A percentile compares a stretch with the other conserved stretches of the same genome.
These are phyloP conservation scores for Megalops atlanticus DNA, from an alignment of 2,113 vertebrate genomes.

Conservation along the genomic window DNA sequence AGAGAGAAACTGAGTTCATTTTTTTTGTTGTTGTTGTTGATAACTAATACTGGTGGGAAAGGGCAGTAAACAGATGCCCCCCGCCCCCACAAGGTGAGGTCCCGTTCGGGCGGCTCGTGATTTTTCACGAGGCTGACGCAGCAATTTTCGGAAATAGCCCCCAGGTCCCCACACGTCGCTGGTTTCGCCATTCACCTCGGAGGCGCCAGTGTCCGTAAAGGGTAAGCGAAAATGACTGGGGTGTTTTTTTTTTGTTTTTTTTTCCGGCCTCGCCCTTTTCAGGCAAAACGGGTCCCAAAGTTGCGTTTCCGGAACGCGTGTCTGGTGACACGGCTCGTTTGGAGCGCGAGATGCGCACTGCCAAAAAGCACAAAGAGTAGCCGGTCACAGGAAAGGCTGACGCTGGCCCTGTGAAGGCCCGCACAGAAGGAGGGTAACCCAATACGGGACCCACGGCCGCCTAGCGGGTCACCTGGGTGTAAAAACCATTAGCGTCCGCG, in stretches of 20 bases:
- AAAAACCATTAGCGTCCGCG: conserved; percentile 43
- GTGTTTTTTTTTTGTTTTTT: not conserved
- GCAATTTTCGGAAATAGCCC: conserved; percentile 38
- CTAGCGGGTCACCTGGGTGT: conserved; percentile 43
- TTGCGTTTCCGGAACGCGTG: conserved; percentile 27
- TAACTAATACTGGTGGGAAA: conserved; percentile 29
- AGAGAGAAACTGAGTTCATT: not conserved
- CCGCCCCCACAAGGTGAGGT: not conserved
- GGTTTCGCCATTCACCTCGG: not conserved
- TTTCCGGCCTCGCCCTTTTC: not conserved
- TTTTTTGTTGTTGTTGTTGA: conserved; percentile 4
- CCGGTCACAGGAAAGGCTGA: conserved; percentile 16
- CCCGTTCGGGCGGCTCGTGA: not conserved
- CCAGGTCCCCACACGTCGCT: too few species aligned
- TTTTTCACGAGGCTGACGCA: not conserved
- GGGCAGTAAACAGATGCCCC: not conserved
- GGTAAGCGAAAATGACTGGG: not conserved
- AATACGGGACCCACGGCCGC: conserved; percentile 39
- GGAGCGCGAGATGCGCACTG: not conserved
- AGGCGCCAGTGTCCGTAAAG: not conserved
- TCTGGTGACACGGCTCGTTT: conserved; percentile 8
- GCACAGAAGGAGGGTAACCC: conserved; percentile 28
- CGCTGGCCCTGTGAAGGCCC: not conserved
- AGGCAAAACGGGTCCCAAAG: conserved; percentile 24
- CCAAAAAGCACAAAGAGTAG: conserved; percentile 24